Evolutionary conservation across 2,113 vertebrate genomes (phyloP).

Genomic region (Erythrolamprus reginae): DNA sequence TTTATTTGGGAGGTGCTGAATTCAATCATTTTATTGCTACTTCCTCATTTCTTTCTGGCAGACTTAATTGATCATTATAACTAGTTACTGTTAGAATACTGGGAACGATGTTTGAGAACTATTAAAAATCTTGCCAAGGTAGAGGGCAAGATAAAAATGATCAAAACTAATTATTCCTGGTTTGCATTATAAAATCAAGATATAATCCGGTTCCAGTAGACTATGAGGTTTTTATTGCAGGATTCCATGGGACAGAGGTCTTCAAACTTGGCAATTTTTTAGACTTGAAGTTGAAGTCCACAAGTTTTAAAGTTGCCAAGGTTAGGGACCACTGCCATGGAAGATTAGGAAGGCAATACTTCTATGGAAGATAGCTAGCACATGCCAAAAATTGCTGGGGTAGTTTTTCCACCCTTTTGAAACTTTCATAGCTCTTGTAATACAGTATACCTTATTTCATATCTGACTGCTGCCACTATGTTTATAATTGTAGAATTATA

Average conservation of each 20-base stretch:
- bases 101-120: not conserved
- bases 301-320: too few relatives aligned
- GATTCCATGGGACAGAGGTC: not conserved
- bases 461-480: not conserved
- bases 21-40: constrained; percentile 6
- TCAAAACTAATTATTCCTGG: not conserved
- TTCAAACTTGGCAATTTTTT: too few relatives aligned
- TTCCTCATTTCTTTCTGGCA: not conserved
- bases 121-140: not conserved
- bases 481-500: not conserved
- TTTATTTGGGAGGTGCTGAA: constrained; percentile 21
- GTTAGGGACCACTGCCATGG: too few relatives aligned
- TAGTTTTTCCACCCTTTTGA: not conserved
- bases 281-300: too few relatives aligned
- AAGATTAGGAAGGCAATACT: not conserved
- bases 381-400: not conserved
- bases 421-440: not conserved
- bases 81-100: constrained; percentile 21
- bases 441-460: not conserved
- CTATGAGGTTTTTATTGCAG: not conserved
- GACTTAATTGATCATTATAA: constrained; percentile 11
- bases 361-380: not conserved
- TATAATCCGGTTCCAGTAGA: not conserved
- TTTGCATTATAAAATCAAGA: not conserved
- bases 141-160: constrained; percentile 1